Evolutionary conservation across 2,797 vertebrate species (phyloP), one percentile per base, ranked within the genome.

Genomic region (Sebastes melanostomus): DNA sequence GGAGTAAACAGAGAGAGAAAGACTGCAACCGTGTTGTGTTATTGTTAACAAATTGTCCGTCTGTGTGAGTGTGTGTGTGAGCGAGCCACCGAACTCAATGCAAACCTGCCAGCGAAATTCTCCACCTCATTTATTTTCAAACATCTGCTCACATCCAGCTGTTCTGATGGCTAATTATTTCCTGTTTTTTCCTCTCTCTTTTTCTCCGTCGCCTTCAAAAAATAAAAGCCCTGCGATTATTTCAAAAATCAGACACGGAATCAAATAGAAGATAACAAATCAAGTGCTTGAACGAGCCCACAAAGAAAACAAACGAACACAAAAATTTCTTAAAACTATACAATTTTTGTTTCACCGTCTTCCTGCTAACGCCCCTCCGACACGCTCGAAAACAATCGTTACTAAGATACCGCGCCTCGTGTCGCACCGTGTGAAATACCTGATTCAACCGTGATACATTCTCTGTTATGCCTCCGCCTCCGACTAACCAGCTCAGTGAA

Each of bases 381-480:
- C 12, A 3, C 24, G 9, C 77, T 42, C 61, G 1, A 68, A 76
- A 91, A 88, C 87, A 82, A 84, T 84, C 75, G 22, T 88, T 85
- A 75, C 84, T 86, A 87, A 91, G 87, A 83, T 81, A 34, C 69
- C 75, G 68, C 38, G n/a, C 78, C 83, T 78, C 50, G 38, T 34
- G 88, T 79, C 78, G 18, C 83, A 58, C 79, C 82, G 25, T 81
- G 85, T 86, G 80, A 92, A 92, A 92, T 93, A 89, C 93, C 92
- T 94, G 94, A 94, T 90, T 92, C 92, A 87, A 83, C 92, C 91
- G 20, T 89, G 86, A 93, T 95, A 94, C 93, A 95, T 95, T 95
- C 93, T 90, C 84, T 66, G 84, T 83, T 77, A 22, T 30, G 76
- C 78, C 74, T 72, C 66, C 32, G 76, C 78, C 77, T 72, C 32